Percentiles rank a stretch among this genome's conserved stretches.
Evolutionary conservation across 2,797 vertebrate genomes (phyloP).

Genomic region (Urosaurus nigricauda): DNA sequence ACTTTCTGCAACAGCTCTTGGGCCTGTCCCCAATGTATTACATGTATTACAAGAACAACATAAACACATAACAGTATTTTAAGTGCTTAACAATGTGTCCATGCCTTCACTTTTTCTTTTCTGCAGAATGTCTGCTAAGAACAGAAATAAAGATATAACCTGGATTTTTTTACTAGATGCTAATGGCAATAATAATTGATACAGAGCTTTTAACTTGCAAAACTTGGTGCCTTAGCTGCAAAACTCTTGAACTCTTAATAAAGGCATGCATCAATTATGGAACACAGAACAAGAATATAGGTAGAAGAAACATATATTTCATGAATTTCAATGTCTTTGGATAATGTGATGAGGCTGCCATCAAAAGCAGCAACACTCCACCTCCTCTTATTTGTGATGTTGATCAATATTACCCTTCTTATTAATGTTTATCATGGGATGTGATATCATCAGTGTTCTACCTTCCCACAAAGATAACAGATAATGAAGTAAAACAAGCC

Average conservation of each 20-base stretch:
- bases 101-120: background rate
- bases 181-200: background rate
- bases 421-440: background rate
- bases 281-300: background rate
- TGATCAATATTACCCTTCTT: background rate
- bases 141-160: background rate
- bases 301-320: background rate
- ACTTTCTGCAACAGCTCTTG: background rate
- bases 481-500: background rate
- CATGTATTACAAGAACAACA: background rate
- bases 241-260: background rate
- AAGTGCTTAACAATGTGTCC: background rate
- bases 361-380: background rate
- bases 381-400: background rate
- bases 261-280: background rate
- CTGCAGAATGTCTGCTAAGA: background rate
- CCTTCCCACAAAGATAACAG: no score
- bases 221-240: background rate
- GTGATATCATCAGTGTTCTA: background rate
- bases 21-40: background rate
- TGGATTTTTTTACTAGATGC: background rate
- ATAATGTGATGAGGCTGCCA: background rate
- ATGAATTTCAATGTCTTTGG: background rate
- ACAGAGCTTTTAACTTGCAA: background rate
- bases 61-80: background rate